Evolutionary conservation across 2,888 invertebrate species (phyloP).

Genomic region (Sacculina carcini): DNA sequence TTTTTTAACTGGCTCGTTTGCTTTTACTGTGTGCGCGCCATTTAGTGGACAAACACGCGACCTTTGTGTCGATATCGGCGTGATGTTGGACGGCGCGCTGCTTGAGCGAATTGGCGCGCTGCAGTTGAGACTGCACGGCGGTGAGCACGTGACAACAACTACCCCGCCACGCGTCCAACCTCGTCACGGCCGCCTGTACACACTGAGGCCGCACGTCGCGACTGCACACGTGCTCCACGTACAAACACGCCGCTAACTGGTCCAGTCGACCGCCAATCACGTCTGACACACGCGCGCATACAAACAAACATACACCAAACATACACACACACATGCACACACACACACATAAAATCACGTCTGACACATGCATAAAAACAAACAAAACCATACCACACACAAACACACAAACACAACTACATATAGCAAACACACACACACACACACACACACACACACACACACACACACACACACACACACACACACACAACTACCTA

Average conservation of each 20-base stretch:
- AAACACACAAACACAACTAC: neutral
- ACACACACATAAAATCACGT: too few relatives aligned
- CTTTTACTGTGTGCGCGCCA: too few relatives aligned
- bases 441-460: neutral
- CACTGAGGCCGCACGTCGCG: slow-evolving; percentile 68
- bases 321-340: neutral
- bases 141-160: slow-evolving; percentile 64
- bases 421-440: neutral
- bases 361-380: neutral
- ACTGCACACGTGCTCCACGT: slow-evolving; percentile 80
- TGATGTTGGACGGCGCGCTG: slow-evolving; percentile 49
- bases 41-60: slow-evolving; percentile 23
- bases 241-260: slow-evolving; percentile 73
- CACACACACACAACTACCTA: neutral
- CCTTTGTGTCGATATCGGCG: slow-evolving; percentile 60
- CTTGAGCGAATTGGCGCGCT: slow-evolving; percentile 59
- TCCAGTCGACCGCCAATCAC: slow-evolving; percentile 88
- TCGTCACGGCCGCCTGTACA: slow-evolving; percentile 49
- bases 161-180: slow-evolving; percentile 56
- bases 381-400: neutral
- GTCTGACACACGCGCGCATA: slow-evolving; percentile 26
- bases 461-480: neutral
- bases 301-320: neutral
- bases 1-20: too few relatives aligned
- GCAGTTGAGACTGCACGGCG: slow-evolving; percentile 70